phyloP scores from a whole-genome alignment of 2,888 invertebrate species.

The Cephus pulcher region DNA sequence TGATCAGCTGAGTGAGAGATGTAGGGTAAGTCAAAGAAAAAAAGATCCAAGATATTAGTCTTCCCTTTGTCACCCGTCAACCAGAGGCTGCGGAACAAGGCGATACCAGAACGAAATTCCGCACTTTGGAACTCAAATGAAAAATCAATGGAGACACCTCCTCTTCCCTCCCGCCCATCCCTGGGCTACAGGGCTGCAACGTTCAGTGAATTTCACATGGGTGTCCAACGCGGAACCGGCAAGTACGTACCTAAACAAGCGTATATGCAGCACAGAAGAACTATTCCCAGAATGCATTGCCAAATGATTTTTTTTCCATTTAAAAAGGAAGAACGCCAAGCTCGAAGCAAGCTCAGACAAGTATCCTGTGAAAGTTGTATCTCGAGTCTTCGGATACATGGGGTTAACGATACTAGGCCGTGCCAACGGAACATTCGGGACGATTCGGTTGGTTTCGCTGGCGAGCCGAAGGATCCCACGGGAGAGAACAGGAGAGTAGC shows the following conservation, averaged over 20 bases:
- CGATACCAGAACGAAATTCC: neutral
- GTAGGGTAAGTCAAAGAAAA: neutral
- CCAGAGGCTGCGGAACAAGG: neutral
- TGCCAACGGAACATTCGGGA: neutral
- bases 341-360: neutral
- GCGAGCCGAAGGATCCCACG: constrained; percentile 6
- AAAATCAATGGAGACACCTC: neutral
- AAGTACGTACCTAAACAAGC: neutral
- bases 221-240: neutral
- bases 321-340: neutral
- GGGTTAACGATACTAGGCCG: neutral
- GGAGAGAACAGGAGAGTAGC: constrained; percentile 2
- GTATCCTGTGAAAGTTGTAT: neutral
- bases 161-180: too few relatives aligned
- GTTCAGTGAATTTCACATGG: neutral
- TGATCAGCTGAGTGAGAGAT: neutral
- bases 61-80: neutral
- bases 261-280: neutral
- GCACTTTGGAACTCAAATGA: neutral
- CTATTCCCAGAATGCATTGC: neutral
- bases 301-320: neutral
- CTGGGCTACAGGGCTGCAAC: neutral
- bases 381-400: neutral
- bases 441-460: neutral
- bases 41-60: neutral